Conservation (phyloP, 2,888 invertebrate genomes). For the Alentia gelatinosa region DNA sequence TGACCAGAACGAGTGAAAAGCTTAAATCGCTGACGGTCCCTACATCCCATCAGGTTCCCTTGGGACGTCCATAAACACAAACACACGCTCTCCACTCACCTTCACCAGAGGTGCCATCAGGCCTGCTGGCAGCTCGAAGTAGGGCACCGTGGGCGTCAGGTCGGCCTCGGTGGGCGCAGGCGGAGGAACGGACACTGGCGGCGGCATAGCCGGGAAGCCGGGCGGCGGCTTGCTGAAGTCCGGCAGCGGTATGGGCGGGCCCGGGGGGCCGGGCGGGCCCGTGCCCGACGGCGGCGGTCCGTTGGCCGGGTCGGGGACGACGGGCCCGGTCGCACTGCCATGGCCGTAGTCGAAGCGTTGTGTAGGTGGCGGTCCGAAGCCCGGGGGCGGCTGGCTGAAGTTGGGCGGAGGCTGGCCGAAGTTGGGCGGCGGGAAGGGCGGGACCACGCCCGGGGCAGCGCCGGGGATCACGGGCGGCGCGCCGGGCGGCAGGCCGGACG, state of each 20-base stretch:
- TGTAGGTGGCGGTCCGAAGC: conserved; percentile 70
- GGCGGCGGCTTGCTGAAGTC: conserved; percentile 85
- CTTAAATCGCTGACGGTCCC: too few relatives aligned
- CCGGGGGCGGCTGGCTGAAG: conserved; percentile 74
- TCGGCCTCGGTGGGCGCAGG: conserved; percentile 72
- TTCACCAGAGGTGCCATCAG: conserved; percentile 98
- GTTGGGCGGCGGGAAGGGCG: conserved; percentile 59
- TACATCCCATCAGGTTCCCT: too few relatives aligned
- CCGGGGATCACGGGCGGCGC: conserved; percentile 38
- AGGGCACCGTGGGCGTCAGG: conserved; percentile 92
- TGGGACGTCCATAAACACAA: not conserved
- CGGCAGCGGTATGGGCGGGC: conserved; percentile 56
- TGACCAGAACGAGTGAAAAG: too few relatives aligned
- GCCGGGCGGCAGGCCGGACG: conserved; percentile 59
- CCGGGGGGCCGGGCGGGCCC: conserved; percentile 68
- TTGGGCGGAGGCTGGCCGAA: conserved; percentile 65
- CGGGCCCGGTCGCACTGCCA: conserved; percentile 59
- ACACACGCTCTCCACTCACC: conserved; percentile 83
- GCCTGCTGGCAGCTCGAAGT: conserved; percentile 98
- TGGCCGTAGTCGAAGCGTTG: conserved; percentile 71
- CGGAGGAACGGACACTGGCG: conserved; percentile 71
- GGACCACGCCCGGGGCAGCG: conserved; percentile 29
- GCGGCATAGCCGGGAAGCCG: conserved; percentile 83
- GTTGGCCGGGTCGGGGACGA: not conserved
- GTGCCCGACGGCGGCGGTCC: conserved; percentile 24